Base-by-base conservation (phyloP, 2,113 vertebrate species). In the Xiphophorus couchianus region DNA sequence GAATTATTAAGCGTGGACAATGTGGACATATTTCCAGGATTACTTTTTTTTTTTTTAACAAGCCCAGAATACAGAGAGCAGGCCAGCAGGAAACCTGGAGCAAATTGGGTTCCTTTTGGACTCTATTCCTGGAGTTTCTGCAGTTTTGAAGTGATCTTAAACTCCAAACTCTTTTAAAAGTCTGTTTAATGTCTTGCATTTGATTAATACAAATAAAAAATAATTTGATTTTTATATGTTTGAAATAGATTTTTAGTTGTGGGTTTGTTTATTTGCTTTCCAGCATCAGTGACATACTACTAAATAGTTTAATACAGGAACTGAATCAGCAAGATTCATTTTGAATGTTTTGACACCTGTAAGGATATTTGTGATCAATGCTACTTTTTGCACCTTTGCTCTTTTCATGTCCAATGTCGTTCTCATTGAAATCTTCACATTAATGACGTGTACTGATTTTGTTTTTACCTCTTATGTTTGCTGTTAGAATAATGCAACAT, bases 261-360 rank as follows among this genome's bases (percentile, higher is more conserved):
- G 48, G 58, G 12, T 78, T 33, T 63, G 11, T 75, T 65, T 62
- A 75, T 33, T 70, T 0, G 11, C n/a, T 31, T 62, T 22, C 60
- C 75, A 80, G 11, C 82, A 29, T 86, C 84, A 83, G 84, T 89
- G 78, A 86, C 85, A 80, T 85, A 80, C 7, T 44, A 29, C 48
- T 48, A 60, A 5, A 31, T 54, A 4, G 7, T 37, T 37, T 11
- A 37, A 37, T 0, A 37, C 10, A 3, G 0, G 11, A 37, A 37
- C 10, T 12, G 35, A 37, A 37, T 42, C 14, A 48, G 28, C 14
- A 37, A 66, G 10, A 39, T 37, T 37, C 1, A 37, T 37, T 11
- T 66, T 66, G 19, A 9, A 25, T 37, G 33, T 37, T 14, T 28
- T 27, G 25, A 12, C 10, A 37, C 10, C 3, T 62, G 5, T 31